Conservation (phyloP, 2,113 vertebrate species). For the Stictonetta naevosa region DNA sequence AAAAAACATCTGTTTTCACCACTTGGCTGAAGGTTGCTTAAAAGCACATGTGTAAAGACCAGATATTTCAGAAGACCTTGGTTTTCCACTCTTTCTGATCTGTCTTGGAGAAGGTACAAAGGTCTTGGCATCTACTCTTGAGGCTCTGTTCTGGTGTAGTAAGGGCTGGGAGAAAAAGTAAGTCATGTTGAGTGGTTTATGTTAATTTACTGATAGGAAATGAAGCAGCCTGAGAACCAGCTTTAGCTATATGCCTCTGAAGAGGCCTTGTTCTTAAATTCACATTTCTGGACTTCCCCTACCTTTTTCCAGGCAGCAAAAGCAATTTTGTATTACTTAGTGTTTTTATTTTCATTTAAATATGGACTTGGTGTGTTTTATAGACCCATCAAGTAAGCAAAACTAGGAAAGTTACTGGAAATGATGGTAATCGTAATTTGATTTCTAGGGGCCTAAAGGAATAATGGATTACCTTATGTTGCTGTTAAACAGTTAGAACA, state of each 20-base stretch:
- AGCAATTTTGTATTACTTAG: background rate
- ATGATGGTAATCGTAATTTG: background rate
- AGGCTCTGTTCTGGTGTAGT: background rate
- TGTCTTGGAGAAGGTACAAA: background rate
- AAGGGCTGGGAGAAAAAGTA: background rate
- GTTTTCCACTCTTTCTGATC: background rate
- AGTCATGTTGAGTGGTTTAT: background rate
- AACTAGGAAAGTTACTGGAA: background rate
- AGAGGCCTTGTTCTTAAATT: background rate
- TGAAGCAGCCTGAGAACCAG: background rate
- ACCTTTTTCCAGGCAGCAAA: background rate
- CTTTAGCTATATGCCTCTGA: background rate
- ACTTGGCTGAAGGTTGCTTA: background rate
- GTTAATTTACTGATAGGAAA: background rate
- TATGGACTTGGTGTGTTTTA: background rate
- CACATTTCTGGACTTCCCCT: background rate
- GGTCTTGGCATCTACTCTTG: background rate
- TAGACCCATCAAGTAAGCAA: background rate
- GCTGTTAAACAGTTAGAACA: background rate
- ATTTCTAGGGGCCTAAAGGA: background rate
- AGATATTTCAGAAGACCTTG: background rate
- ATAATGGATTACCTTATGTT: slow-evolving; percentile 12
- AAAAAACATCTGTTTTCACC: background rate
- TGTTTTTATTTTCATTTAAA: slow-evolving; percentile 14
- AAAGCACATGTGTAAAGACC: background rate